phyloP scores from a whole-genome alignment of 2,113 vertebrate genomes.

The Hucho hucho region DNA sequence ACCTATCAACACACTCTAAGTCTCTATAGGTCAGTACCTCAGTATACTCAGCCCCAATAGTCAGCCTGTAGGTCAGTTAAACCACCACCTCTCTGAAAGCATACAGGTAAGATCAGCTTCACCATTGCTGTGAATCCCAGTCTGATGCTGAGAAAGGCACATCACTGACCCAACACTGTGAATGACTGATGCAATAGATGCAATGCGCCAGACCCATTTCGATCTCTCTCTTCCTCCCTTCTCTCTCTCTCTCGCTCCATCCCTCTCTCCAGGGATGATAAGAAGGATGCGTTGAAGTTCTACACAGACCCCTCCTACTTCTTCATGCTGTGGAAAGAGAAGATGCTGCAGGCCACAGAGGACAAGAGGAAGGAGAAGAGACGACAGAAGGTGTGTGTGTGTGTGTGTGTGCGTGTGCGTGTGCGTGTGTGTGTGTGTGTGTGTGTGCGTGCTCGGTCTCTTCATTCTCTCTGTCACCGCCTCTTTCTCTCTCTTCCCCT shows the following conservation, averaged over 20 bases:
- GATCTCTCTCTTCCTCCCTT: neutral
- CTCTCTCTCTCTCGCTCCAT: neutral
- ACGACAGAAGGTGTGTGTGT: conserved; percentile 82
- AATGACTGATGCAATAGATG: no score
- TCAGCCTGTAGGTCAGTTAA: neutral
- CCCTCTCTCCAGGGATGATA: conserved; percentile 78
- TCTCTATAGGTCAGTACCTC: neutral
- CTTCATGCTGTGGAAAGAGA: conserved; percentile 94
- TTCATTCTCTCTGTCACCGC: neutral
- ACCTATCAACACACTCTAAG: no score
- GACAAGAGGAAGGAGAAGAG: conserved; percentile 93
- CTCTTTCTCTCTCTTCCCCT: neutral
- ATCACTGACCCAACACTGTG: no score
- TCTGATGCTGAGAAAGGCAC: no score
- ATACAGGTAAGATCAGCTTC: neutral
- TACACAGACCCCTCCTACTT: conserved; percentile 94
- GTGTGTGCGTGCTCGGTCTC: neutral
- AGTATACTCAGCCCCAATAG: neutral
- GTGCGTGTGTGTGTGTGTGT: conserved; percentile 18
- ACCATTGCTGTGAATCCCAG: no score
- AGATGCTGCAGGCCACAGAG: conserved; percentile 93
- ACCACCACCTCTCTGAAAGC: neutral
- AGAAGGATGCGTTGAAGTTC: conserved; percentile 90
- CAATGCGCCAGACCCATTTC: no score
- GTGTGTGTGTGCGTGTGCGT: conserved; percentile 22